These are phyloP conservation scores for Myotis lucifugus DNA, from an alignment of 2,113 vertebrate genomes.

Conservation along the genomic window DNA sequence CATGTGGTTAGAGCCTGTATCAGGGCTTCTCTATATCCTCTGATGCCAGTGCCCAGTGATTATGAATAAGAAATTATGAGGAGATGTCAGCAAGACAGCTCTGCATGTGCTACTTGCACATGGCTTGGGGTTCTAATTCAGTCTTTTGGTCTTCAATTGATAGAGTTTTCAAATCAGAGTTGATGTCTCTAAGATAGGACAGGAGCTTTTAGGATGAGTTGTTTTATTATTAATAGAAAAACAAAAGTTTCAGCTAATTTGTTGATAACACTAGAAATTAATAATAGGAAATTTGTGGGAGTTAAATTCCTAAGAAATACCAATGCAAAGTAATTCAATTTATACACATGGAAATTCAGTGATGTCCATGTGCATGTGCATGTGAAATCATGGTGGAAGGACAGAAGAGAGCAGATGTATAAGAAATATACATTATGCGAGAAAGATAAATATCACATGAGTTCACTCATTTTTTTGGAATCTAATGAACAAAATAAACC, in stretches of 20 bases:
- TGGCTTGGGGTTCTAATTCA: constrained; percentile 10
- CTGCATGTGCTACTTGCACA: background rate
- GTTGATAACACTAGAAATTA: background rate
- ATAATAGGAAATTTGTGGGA: background rate
- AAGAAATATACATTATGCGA: background rate
- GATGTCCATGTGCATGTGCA: background rate
- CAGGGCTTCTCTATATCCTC: background rate
- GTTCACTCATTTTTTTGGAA: no score
- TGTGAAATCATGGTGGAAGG: background rate
- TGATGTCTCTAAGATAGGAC: constrained; percentile 10
- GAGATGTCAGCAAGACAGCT: background rate
- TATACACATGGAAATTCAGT: background rate
- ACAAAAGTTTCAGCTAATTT: background rate
- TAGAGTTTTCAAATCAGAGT: background rate
- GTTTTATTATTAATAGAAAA: constrained; percentile 39
- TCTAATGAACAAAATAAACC: no score
- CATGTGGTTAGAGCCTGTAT: background rate
- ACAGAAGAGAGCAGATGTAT: background rate
- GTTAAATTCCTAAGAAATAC: constrained; percentile 2
- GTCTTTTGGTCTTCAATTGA: constrained; percentile 20
- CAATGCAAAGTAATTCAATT: background rate
- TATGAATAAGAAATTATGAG: constrained; percentile 1
- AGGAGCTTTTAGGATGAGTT: background rate
- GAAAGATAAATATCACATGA: no score
- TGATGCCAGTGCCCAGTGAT: background rate